Conservation (phyloP, 2,888 invertebrate species). For the Brachynemurus nebulosus region DNA sequence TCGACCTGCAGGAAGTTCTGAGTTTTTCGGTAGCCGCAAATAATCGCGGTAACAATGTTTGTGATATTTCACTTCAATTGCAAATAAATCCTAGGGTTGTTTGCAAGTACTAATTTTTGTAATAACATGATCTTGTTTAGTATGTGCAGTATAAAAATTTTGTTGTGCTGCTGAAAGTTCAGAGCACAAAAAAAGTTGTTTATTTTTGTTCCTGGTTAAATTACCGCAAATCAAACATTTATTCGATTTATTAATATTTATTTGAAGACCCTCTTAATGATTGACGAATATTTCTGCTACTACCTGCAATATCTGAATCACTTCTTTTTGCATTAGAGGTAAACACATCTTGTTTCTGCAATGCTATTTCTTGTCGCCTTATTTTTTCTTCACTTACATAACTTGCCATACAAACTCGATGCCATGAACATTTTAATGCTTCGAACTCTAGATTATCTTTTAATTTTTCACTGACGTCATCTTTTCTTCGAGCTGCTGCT, state of each 20-base stretch:
- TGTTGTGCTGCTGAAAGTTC: conserved; percentile 1
- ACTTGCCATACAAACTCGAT: conserved; percentile 3
- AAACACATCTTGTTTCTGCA: neutral
- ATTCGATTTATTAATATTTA: neutral
- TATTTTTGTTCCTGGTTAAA: neutral
- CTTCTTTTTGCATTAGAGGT: neutral
- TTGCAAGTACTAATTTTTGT: neutral
- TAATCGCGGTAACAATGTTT: conserved; percentile 3
- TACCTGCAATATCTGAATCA: neutral
- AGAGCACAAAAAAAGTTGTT: neutral
- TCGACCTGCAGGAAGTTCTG: conserved; percentile 9
- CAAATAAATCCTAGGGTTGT: conserved; percentile 1
- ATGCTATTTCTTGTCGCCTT: conserved; percentile 1
- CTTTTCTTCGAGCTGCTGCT: conserved; percentile 2
- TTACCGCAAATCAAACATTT: conserved; percentile 3
- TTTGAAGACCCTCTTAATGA: neutral
- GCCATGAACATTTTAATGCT: conserved; percentile 1
- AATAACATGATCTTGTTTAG: conserved; percentile 2
- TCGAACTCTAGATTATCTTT: neutral
- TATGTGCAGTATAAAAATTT: neutral
- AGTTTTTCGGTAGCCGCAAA: conserved; percentile 3
- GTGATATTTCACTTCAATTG: neutral
- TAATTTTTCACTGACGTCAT: conserved; percentile 1
- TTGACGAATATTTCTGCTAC: neutral
- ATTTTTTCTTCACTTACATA: conserved; percentile 5